Evolutionary conservation across 2,113 vertebrate genomes (phyloP).

Genomic region (Oreochromis niloticus): DNA sequence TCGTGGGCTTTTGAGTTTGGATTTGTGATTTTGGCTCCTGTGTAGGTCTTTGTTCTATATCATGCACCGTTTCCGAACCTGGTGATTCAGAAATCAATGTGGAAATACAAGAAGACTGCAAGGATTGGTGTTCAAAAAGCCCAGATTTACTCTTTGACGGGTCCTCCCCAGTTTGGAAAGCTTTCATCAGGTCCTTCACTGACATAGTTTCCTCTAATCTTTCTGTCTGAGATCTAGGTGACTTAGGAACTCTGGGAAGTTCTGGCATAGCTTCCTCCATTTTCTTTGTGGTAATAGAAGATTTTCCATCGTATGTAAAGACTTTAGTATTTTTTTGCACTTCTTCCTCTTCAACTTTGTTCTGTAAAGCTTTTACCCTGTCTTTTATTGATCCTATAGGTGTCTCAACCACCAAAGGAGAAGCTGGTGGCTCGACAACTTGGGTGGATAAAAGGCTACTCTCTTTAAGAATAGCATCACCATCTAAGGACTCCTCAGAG

Average conservation of each 20-base stretch:
- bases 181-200: slow-evolving; percentile 91
- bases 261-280: slow-evolving; percentile 60
- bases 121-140: slow-evolving; percentile 88
- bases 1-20: neutral
- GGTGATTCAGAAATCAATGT: neutral
- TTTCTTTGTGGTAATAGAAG: slow-evolving; percentile 19
- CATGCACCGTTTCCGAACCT: neutral
- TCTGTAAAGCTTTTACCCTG: slow-evolving; percentile 90
- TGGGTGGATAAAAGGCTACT: slow-evolving; percentile 34
- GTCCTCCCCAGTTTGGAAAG: slow-evolving; percentile 94
- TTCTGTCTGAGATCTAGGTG: slow-evolving; percentile 83
- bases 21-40: neutral
- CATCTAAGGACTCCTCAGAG: slow-evolving; percentile 79
- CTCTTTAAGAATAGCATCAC: slow-evolving; percentile 71
- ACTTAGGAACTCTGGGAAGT: slow-evolving; percentile 69
- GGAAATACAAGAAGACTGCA: slow-evolving; percentile 19
- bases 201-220: slow-evolving; percentile 94
- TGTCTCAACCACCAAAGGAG: slow-evolving; percentile 87
- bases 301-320: slow-evolving; percentile 38
- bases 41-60: neutral
- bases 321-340: slow-evolving; percentile 70
- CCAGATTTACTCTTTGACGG: slow-evolving; percentile 88
- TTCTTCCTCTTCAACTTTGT: slow-evolving; percentile 84
- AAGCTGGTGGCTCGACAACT: slow-evolving; percentile 68
- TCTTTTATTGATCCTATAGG: slow-evolving; percentile 96